A percentile compares a stretch with the other conserved stretches of the same genome.
Evolutionary conservation across 2,797 vertebrate genomes (phyloP).

Genomic region (Catostomus latipinnis): DNA sequence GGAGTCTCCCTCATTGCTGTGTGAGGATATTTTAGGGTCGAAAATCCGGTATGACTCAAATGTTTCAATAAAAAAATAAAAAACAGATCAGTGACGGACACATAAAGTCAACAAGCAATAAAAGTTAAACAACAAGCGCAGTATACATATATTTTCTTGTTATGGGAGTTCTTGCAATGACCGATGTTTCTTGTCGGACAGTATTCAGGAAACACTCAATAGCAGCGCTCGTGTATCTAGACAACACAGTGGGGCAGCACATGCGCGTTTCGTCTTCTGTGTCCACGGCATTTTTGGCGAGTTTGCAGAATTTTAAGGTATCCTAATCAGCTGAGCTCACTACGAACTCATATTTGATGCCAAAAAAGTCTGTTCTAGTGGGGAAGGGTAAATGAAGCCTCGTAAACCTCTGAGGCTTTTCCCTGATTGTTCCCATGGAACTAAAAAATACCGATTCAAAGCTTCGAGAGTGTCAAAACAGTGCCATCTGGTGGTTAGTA

Average conservation of each 20-base stretch:
- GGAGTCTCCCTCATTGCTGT: no score
- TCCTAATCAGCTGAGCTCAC: background rate
- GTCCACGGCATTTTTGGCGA: background rate
- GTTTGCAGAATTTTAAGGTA: no score
- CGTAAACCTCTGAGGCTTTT: no score
- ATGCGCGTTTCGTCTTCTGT: no score
- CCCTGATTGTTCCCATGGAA: no score
- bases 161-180: no score
- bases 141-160: background rate
- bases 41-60: background rate
- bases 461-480: no score
- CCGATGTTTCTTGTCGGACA: slow-evolving; percentile 14
- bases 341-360: no score
- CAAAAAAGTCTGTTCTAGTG: background rate
- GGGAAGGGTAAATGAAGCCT: no score
- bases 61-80: background rate
- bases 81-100: background rate
- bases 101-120: background rate
- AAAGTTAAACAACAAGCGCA: background rate
- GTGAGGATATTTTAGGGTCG: background rate
- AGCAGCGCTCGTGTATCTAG: background rate
- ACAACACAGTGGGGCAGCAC: background rate
- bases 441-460: no score
- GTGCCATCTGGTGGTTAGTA: no score
- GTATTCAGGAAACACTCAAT: slow-evolving; percentile 2